Evolutionary conservation across 2,888 invertebrate genomes (phyloP).

Genomic region (Cerastis rubricosa): DNA sequence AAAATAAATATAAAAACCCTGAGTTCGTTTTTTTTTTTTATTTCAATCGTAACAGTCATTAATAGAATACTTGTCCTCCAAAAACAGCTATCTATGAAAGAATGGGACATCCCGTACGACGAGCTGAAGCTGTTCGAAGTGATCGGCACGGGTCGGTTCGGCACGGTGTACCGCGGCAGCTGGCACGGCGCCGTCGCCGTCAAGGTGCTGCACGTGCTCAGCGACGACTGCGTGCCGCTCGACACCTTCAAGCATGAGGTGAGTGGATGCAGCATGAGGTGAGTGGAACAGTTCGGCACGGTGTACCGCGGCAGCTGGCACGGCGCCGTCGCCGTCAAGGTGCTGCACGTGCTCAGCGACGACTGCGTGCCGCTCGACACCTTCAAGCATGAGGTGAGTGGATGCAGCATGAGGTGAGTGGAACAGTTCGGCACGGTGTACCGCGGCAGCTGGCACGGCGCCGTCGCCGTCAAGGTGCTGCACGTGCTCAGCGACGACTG

Average conservation of each 20-base stretch:
- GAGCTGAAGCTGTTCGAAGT: conserved; percentile 96
- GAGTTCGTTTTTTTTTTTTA: not conserved
- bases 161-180: conserved; percentile 97
- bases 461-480: conserved; percentile 98
- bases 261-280: conserved; percentile 81
- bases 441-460: conserved; percentile 99
- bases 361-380: conserved; percentile 97
- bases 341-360: conserved; percentile 96
- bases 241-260: conserved; percentile 95
- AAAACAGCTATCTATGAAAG: conserved; percentile 96
- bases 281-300: conserved; percentile 93
- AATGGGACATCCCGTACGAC: conserved; percentile 99
- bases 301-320: conserved; percentile 99
- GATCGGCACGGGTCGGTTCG: conserved; percentile 98
- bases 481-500: conserved; percentile 97
- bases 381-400: conserved; percentile 94
- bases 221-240: conserved; percentile 95
- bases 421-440: conserved; percentile 96
- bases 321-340: conserved; percentile 99
- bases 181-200: conserved; percentile 99
- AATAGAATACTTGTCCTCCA: not conserved
- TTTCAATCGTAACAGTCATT: not conserved
- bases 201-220: conserved; percentile 97
- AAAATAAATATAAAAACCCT: not conserved
- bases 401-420: too few relatives aligned